phyloP scores from a whole-genome alignment of 2,888 invertebrate genomes.

The Lobophora halterata region DNA sequence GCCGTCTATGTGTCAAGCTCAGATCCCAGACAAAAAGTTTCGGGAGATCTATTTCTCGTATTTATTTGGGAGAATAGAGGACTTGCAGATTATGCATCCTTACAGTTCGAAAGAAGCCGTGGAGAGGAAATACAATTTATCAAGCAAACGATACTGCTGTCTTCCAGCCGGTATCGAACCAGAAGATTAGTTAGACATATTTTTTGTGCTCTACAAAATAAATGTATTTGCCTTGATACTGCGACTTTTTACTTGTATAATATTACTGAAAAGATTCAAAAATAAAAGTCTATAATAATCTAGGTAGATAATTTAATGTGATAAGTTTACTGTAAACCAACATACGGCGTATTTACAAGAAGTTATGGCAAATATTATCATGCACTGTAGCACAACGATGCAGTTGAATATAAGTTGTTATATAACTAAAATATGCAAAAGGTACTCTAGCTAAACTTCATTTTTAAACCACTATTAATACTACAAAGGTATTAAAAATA shows the following conservation, averaged over 20 bases:
- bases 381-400: constrained; percentile 64
- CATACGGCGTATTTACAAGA: constrained; percentile 58
- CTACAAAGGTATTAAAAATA: constrained; percentile 75
- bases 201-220: constrained; percentile 2
- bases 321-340: constrained; percentile 68
- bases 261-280: too few relatives aligned
- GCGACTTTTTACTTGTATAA: too few relatives aligned
- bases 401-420: constrained; percentile 50
- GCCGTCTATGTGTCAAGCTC: constrained; percentile 64
- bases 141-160: constrained; percentile 51
- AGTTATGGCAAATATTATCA: constrained; percentile 60
- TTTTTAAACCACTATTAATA: constrained; percentile 52
- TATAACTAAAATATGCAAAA: constrained; percentile 36
- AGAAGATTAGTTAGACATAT: not conserved
- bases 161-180: constrained; percentile 45
- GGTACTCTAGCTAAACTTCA: constrained; percentile 32
- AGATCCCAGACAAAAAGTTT: constrained; percentile 67
- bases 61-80: constrained; percentile 46
- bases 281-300: constrained; percentile 49
- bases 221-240: not conserved
- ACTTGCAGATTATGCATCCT: constrained; percentile 58
- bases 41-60: constrained; percentile 70
- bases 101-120: constrained; percentile 46
- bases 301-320: constrained; percentile 72
- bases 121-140: constrained; percentile 40